Base-by-base conservation (phyloP, 53 echinoderm and acorn worm genomes). In the Actinopyga echinites region DNA sequence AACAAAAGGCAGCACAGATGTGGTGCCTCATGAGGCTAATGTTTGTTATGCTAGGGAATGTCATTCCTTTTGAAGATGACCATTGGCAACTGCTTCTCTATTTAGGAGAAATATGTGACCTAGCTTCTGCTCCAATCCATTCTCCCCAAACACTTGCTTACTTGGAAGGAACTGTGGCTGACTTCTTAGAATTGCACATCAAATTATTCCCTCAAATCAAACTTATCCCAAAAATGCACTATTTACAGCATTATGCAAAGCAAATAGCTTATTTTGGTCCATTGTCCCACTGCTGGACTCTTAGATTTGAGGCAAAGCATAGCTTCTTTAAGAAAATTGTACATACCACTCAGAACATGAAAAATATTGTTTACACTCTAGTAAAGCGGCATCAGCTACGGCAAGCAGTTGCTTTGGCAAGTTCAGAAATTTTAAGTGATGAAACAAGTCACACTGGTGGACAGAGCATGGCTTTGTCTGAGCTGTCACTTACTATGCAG, bases 181-280 rank as follows among this genome's bases (percentile, higher is more conserved):
- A 74, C 74, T 74, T 52, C 24, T 12, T 74, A 21, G 74, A 74
- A 43, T 49, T 74, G 44, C 22, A 74, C 52, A 42, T 74, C 29
- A 22, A 7, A 23, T 52, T 52, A 43, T 74, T 44, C 45, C 74
- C 74, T 24, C 44, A 79, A 21, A 79, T 75, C 75, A 85, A 77
- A 64, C 77, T 79, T 40, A 85, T 61, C 45, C 86, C 86, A 2
- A 85, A 85, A 64, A 78, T 62, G 23, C 86, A 85, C 65, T 85
- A 79, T 44, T 55, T 85, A 33, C 36, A 64, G 36, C 86, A 85
- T 33, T 85, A 79, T 64, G 11, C 62, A 22, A 34, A 57, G 40
- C 80, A 75, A 44, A 44, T 85, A 53, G 45, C 63, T 30, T 22
- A 79, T 20, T 79, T 64, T 79, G 78, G 79, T 30, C 86, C 55